Percentiles rank a stretch among this genome's conserved stretches.
phyloP scores from a whole-genome alignment of 2,888 invertebrate genomes.

The Sceliomorpha sp. region DNA sequence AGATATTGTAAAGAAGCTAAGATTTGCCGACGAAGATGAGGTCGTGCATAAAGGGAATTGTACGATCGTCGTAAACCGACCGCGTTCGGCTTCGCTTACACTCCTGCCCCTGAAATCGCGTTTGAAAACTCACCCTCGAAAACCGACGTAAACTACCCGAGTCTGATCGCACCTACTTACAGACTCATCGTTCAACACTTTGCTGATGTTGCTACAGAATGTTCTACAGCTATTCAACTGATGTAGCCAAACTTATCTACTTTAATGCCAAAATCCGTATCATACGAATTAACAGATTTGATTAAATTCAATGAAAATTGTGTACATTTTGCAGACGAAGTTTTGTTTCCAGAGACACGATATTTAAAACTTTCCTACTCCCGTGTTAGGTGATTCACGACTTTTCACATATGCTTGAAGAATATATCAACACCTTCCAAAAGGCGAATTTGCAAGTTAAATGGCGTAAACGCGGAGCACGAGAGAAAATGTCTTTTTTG shows the following conservation, averaged over 20 bases:
- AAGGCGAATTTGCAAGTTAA: slow-evolving; percentile 75
- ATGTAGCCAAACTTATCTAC: neutral
- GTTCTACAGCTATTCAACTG: slow-evolving; percentile 4
- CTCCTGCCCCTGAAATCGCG: slow-evolving; percentile 14
- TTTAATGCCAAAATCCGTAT: slow-evolving; percentile 7
- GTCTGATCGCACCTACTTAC: slow-evolving; percentile 70
- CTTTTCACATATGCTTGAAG: slow-evolving; percentile 68
- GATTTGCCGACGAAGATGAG: slow-evolving; percentile 64
- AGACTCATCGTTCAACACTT: slow-evolving; percentile 38
- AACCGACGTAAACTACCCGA: slow-evolving; percentile 60
- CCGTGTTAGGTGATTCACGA: slow-evolving; percentile 55
- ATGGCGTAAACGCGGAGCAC: slow-evolving; percentile 71
- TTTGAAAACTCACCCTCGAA: slow-evolving; percentile 34
- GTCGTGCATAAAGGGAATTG: slow-evolving; percentile 73
- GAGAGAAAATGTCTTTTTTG: slow-evolving; percentile 57
- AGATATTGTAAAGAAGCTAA: slow-evolving; percentile 71
- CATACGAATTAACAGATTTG: neutral
- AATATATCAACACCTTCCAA: slow-evolving; percentile 63
- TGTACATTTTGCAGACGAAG: too few relatives aligned
- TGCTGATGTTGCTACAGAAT: slow-evolving; percentile 8
- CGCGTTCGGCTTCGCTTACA: slow-evolving; percentile 38
- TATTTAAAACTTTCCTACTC: slow-evolving; percentile 27
- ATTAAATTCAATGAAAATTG: neutral
- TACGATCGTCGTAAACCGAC: slow-evolving; percentile 71
- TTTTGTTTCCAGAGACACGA: too few relatives aligned